Evolutionary conservation across 2,888 invertebrate species (phyloP), one percentile per base, ranked within the genome.

Genomic region (Agrilus mali): DNA sequence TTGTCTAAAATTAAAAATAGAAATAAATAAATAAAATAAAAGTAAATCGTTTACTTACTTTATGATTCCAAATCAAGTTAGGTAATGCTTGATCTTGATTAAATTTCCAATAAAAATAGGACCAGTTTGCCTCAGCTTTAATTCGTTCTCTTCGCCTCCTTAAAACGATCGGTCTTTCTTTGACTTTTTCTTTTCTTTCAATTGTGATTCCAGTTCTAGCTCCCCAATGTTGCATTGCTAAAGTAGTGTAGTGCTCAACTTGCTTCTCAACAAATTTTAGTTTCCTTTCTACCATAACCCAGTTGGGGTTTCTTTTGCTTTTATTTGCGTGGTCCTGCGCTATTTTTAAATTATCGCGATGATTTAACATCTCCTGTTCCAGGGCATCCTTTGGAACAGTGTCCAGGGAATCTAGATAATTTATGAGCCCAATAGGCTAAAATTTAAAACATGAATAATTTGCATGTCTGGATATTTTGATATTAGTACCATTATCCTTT

Each of bases 41-140:
- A 10, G 4, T 2, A 41, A 4, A 17, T 12, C 36, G 33, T 32
- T n/a, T n/a, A 33, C 61, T 63, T 56, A 87, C 88, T 67, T 94
- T 95, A 61, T 94, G 94, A 66, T 98, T 99, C 98, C 98, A 99
- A 59, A 98, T 94, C 34, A 99, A 75, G 70, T 97, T 95, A 1
- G 97, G 92, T 64, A 92, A 77, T 44, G 89, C 84, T 63, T 97
- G 97, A 70, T 98, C 95, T 60, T 80, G 80, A 60, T 80, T 80
- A 68, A 98, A 98, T 68, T 92, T 87, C 67, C 89, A 92, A 69
- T 93, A 97, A 71, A 98, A 96, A 52, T 92, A 73, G 40, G 82
- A 78, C 89, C 94, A 94, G 70, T 95, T 95, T 15, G 86, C 83
- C 56, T 80, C 81, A 40, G 85, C 80, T 68, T 90, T 90, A 47